These are phyloP conservation scores for Ciconia maguari DNA, from an alignment of 2,113 vertebrate species.

Conservation along the genomic window DNA sequence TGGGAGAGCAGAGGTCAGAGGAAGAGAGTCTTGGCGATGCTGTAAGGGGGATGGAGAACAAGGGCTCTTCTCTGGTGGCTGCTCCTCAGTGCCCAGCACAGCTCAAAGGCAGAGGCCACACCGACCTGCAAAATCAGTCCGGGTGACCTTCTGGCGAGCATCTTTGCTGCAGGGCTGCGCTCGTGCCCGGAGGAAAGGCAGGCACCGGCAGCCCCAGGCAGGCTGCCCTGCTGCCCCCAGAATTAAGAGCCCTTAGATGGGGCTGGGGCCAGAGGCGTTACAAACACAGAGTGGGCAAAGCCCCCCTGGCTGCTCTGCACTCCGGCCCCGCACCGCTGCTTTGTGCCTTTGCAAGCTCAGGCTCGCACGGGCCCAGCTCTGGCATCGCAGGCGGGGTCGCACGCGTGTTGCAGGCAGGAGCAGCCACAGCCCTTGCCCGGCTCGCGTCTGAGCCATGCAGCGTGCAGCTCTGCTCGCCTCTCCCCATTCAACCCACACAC, in stretches of 20 bases:
- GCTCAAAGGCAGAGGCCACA: neutral
- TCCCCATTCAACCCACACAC: neutral
- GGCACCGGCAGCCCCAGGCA: neutral
- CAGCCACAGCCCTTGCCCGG: neutral
- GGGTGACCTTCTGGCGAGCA: accelerated
- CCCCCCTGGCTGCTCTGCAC: neutral
- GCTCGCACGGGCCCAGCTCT: accelerated
- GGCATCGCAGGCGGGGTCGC: accelerated
- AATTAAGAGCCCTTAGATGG: accelerated
- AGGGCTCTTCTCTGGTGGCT: neutral
- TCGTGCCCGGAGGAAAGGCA: neutral
- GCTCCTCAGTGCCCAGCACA: neutral
- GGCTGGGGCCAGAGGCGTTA: neutral
- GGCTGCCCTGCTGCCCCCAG: neutral
- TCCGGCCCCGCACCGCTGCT: neutral
- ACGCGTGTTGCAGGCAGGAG: accelerated
- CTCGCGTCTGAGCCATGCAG: accelerated
- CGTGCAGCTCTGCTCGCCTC: accelerated
- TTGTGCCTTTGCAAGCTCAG: neutral
- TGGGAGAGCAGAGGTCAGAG: neutral
- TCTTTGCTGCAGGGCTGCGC: neutral
- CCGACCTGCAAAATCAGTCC: accelerated
- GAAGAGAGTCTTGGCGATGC: neutral
- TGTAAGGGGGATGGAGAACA: neutral
- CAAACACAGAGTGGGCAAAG: neutral